Base-by-base conservation (phyloP, 2,888 invertebrate genomes). In the Campoletis raptor region DNA sequence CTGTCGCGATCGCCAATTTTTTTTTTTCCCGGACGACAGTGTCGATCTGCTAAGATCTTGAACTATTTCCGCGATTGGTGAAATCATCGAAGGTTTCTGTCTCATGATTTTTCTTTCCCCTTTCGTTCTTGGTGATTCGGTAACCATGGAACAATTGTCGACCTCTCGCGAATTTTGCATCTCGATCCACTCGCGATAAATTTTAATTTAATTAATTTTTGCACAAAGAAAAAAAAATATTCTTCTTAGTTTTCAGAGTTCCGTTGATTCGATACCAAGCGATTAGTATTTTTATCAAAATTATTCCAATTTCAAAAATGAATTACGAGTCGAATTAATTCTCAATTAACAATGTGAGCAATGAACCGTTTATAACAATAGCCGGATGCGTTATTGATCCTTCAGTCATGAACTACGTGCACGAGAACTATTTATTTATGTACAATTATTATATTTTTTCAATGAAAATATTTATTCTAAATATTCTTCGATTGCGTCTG, bases 21-120 rank as follows among this genome's bases (percentile, higher is more conserved):
- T 54, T 74, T 69, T 87, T 24, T 87, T 88, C 18, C 81, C 83
- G n/a, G 87, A 85, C 6, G 89, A 88, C 1, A 93, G 86, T 7
- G 90, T 87, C 0, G 92, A 92, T 36, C 87, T 92, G 81, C 88
- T 86, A 30, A 93, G 79, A 70, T 89, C 90, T 2, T 79, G 87
- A 45, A 89, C 89, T 36, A 93, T 93, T 45, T 82, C 90, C 6
- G 92, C 87, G 36, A 93, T 89, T 18, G 93, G 93, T 7, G 92
- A 93, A 9, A 86, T 67, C 15, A 88, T 64, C 64, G 74, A 36
- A 12, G 61, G 40, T 10, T 7, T 57, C 24, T 36, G 77, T 66
- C 18, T 86, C 86, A 64, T 37, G 10, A 37, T 85, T 80, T 81
- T 83, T 69, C 70, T 83, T 61, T 57, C 72, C 24, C 24, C 48